These are phyloP conservation scores for Zoanthus solanderi DNA, from an alignment of 92 coral and sea anemone species.

Conservation along the genomic window DNA sequence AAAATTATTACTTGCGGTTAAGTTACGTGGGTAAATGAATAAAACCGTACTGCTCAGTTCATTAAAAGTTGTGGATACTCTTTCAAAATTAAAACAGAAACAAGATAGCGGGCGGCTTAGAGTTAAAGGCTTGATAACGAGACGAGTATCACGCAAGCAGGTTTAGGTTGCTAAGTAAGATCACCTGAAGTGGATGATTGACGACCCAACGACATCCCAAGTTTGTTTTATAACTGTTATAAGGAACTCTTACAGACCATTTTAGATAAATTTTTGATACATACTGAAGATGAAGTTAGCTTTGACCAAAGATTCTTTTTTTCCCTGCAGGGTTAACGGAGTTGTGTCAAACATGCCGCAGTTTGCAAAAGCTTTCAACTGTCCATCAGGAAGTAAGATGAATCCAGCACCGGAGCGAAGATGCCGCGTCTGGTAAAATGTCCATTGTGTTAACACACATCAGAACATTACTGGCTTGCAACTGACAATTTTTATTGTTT, in stretches of 20 bases:
- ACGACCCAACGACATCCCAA: too few species aligned
- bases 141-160: too few species aligned
- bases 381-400: constrained; percentile 77
- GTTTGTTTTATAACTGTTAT: too few species aligned
- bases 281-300: too few species aligned
- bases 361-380: constrained; percentile 80
- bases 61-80: neutral
- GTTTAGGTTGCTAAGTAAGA: too few species aligned
- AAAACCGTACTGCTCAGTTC: too few species aligned
- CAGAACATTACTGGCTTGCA: neutral
- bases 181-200: too few species aligned
- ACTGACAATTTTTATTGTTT: neutral
- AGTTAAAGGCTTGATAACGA: too few species aligned
- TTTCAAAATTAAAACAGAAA: neutral
- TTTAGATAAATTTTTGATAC: too few species aligned
- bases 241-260: too few species aligned
- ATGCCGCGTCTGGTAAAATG: constrained; percentile 81
- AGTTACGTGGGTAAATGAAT: neutral
- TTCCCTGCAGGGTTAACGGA: constrained; percentile 75
- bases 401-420: constrained; percentile 73
- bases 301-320: neutral
- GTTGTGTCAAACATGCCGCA: constrained; percentile 79
- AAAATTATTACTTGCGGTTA: neutral
- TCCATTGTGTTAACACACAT: too few species aligned
- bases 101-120: neutral